Evolutionary conservation across 2,888 invertebrate species (phyloP).

Genomic region (Smittia sp.): DNA sequence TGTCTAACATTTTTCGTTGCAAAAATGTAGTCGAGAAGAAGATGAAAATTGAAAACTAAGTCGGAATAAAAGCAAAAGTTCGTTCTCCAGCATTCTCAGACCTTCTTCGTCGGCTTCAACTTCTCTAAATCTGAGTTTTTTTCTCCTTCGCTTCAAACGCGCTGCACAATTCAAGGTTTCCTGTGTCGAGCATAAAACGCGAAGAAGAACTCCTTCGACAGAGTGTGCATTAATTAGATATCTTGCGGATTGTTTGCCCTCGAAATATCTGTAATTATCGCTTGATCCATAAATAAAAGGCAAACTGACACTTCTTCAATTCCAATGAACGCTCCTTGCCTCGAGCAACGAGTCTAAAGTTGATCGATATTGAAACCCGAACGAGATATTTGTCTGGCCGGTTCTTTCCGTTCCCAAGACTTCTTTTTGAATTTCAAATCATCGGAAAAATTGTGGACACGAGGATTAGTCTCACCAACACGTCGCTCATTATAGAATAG

Average conservation of each 20-base stretch:
- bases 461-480: background rate
- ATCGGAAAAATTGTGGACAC: background rate
- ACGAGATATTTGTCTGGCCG: too few species aligned
- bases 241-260: background rate
- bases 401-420: too few species aligned
- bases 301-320: constrained; percentile 1
- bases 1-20: background rate
- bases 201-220: background rate
- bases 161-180: constrained; percentile 25
- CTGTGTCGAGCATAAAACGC: background rate
- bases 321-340: too few species aligned
- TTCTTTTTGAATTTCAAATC: background rate
- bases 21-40: constrained; percentile 18
- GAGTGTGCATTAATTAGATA: constrained; percentile 22
- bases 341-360: too few species aligned
- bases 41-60: constrained; percentile 11
- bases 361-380: too few species aligned
- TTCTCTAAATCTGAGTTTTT: constrained; percentile 16
- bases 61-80: constrained; percentile 8
- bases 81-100: background rate
- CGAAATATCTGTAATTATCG: constrained; percentile 25
- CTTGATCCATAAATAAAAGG: constrained; percentile 23
- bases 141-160: background rate
- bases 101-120: background rate
- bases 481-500: background rate